Evolutionary conservation across 2,797 vertebrate genomes (phyloP), one percentile per base, ranked within the genome.

Genomic region (Cuniculus paca): DNA sequence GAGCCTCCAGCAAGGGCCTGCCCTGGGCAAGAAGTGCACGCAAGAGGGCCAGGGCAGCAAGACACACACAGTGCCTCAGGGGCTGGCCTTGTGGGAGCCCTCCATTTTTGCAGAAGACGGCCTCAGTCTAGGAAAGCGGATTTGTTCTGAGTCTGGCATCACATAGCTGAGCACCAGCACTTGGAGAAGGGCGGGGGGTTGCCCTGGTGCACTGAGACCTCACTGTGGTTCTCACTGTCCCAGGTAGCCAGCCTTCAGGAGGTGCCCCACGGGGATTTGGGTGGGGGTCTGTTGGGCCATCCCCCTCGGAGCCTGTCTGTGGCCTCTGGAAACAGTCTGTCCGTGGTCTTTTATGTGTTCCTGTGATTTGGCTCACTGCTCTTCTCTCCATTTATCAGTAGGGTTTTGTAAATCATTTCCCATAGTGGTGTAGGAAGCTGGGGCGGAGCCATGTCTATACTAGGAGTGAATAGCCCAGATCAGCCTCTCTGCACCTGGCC

Each of bases 341-440:
- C 16, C 12, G 39, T 10, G 72, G 24, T 13, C 42, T n/a, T 74
- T 56, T 13, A 2, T 6, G 0, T 60, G 45, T 72, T 68, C 79
- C 68, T 36, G 61, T 34, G 24, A 14, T 48, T 24, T 79, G 70
- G 16, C 3, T 54, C 52, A 58, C 36, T 75, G 28, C 28, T 17
- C 0, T 22, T 24, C 80, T 48, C 36, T 50, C 34, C 5, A 0
- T 24, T 60, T 39, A 1, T 6, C 10, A 0, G 7, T 3, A 9
- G 48, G 0, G 0, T 54, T 81, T 74, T 34, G 24, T 52, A 58
- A n/a, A 1, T 4, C 0, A 3, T 26, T 52, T 48, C 42, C 34
- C 28, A 0, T 1, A 0, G 31, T 36, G 31, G 31, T 0, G 1
- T 52, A 63, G 20, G 16, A 63, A 48, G n/a, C 0, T 7, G 7